Percentiles rank a stretch among this genome's conserved stretches.
Evolutionary conservation across 2,888 invertebrate species (phyloP).

Genomic region (Netelia fuscicornis): DNA sequence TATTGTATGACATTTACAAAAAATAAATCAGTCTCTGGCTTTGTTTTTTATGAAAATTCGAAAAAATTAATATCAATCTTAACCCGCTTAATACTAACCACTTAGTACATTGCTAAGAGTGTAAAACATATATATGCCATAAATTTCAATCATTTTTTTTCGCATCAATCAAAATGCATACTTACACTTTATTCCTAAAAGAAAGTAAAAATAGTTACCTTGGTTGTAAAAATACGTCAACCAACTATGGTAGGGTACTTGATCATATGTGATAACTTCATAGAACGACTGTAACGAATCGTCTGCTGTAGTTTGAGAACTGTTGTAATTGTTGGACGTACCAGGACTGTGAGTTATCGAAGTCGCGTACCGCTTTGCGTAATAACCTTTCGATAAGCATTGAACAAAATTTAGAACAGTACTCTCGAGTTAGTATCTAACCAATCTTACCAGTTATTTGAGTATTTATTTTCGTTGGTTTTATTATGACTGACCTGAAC

Average conservation of each 20-base stretch:
- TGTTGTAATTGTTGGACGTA: neutral
- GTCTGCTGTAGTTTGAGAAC: conserved; percentile 9
- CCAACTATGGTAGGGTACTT: conserved; percentile 88
- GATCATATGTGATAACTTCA: conserved; percentile 37
- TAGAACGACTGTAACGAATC: conserved; percentile 27
- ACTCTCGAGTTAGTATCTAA: neutral
- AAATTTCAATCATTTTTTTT: neutral
- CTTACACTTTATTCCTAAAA: neutral
- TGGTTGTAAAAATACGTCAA: conserved; percentile 90
- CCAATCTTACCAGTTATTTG: neutral
- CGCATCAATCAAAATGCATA: too few relatives aligned
- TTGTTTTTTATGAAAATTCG: neutral
- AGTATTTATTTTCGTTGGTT: too few relatives aligned
- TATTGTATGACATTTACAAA: neutral
- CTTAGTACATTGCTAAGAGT: too few relatives aligned
- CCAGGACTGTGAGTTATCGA: neutral
- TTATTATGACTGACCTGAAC: conserved; percentile 28
- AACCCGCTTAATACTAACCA: too few relatives aligned
- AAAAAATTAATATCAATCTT: too few relatives aligned
- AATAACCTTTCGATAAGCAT: conserved; percentile 15
- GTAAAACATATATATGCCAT: neutral
- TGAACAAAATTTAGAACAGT: neutral
- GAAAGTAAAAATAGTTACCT: conserved; percentile 82
- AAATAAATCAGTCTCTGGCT: neutral
- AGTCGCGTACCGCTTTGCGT: conserved; percentile 22